Conservation (phyloP, 2,888 invertebrate species). For the Stratiomys singularior region DNA sequence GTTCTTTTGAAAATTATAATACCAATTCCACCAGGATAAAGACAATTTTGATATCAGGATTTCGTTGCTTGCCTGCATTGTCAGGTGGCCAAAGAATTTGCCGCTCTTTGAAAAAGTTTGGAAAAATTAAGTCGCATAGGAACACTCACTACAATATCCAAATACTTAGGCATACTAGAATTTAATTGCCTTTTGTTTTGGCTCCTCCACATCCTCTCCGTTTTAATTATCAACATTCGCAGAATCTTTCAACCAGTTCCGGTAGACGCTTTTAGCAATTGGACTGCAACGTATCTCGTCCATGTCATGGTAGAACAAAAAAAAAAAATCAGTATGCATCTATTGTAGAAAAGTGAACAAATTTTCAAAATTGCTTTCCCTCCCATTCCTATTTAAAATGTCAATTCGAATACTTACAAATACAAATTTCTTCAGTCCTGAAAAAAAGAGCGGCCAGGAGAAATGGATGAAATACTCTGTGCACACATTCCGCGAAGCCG, state of each 20-base stretch:
- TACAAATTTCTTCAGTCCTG: not conserved
- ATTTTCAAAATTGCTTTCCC: not conserved
- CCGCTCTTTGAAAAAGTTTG: too few species aligned
- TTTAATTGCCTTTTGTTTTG: not conserved
- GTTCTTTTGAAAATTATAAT: too few species aligned
- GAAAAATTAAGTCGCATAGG: too few species aligned
- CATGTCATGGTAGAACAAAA: not conserved
- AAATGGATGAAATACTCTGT: not conserved
- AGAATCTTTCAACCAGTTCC: not conserved
- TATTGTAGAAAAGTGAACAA: not conserved
- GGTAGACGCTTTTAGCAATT: not conserved
- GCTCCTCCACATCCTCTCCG: not conserved
- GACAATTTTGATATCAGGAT: too few species aligned
- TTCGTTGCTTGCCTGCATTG: too few species aligned
- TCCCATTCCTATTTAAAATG: not conserved
- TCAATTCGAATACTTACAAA: constrained; percentile 13
- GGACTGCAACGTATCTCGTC: not conserved
- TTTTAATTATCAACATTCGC: not conserved
- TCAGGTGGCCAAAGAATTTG: too few species aligned
- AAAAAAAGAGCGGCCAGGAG: not conserved
- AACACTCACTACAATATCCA: too few species aligned
- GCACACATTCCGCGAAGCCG: constrained; percentile 8
- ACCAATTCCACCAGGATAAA: too few species aligned
- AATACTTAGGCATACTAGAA: not conserved
- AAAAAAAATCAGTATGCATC: not conserved